Base-by-base conservation (phyloP, 1,140 invertebrate species). In the Euura saliciscinereae region DNA sequence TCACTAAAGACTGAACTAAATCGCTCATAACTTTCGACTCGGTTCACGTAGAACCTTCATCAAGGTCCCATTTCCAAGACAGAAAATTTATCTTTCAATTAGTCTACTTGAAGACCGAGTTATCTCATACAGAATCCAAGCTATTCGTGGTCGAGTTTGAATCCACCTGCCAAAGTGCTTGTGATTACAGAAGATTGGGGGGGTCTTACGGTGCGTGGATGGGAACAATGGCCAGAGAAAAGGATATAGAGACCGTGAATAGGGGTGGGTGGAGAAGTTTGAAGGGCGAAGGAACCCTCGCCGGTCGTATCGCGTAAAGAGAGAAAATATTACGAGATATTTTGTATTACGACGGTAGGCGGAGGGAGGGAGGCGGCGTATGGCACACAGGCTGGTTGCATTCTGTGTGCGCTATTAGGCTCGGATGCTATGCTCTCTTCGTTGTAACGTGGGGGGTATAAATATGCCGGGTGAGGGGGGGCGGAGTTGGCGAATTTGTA, bases 261-360 rank as follows among this genome's bases (percentile, higher is more conserved):
- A 8, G 51, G 51, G 51, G 5, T n/a, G 51, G 51, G 8, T n/a
- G 51, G 28, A 28, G 28, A 28, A 28, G 28, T 28, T 28, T 28
- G 28, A 28, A 59, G 51, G 51, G 51, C 10, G 51, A 59, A 59
- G 28, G 51, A n/a, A 59, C 51, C 51, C 51, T 59, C 51, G 13
- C 51, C 28, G 28, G 28, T 28, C 28, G 51, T 59, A 59, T 59
- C 51, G 13, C 51, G 51, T 59, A 59, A 59, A 59, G 51, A 59
- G 4, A 59, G 28, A 28, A 28, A 59, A 59, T 59, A 59, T 59
- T 59, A 59, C 51, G 4, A 59, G 51, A 59, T 59, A 59, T 59
- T 59, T 59, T 59, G 51, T 59, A 59, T 59, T 59, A 59, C 51
- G 51, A 59, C 51, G 51, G 51, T 59, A 59, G 8, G 51, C 8